Percentiles rank a stretch among this genome's conserved stretches.
These are phyloP conservation scores for Phenganax subtilis DNA, from an alignment of 92 coral and sea anemone genomes.

Conservation along the genomic window DNA sequence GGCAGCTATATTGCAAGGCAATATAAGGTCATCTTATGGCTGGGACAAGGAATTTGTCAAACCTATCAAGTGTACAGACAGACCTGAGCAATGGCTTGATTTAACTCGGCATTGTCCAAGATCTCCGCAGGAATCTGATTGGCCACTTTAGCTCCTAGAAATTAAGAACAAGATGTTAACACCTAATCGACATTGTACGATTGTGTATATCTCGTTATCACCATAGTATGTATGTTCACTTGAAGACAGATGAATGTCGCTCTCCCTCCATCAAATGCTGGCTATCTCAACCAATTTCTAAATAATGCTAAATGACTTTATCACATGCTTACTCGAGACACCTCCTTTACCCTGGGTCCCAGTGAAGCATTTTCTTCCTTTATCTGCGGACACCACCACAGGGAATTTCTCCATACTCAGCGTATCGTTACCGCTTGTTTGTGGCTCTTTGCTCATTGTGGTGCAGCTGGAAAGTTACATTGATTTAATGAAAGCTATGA, in stretches of 20 bases:
- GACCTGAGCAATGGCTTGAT: slow-evolving; percentile 82
- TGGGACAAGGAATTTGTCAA: neutral
- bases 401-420: slow-evolving; percentile 21
- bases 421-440: neutral
- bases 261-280: too few species aligned
- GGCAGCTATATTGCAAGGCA: slow-evolving; percentile 56
- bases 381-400: slow-evolving; percentile 65
- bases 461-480: neutral
- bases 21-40: too few species aligned
- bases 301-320: too few species aligned
- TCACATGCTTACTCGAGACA: neutral
- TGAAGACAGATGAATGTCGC: too few species aligned
- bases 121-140: slow-evolving; percentile 85
- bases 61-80: neutral
- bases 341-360: slow-evolving; percentile 56
- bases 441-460: neutral
- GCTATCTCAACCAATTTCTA: too few species aligned
- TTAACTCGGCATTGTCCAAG: slow-evolving; percentile 60
- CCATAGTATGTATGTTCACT: too few species aligned
- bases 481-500: too few species aligned
- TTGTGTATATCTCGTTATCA: too few species aligned
- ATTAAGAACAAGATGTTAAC: neutral
- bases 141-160: slow-evolving; percentile 44
- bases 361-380: slow-evolving; percentile 65
- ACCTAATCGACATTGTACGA: too few species aligned